Base-by-base conservation (phyloP, 1,140 invertebrate genomes). In the Drosophila cardini region DNA sequence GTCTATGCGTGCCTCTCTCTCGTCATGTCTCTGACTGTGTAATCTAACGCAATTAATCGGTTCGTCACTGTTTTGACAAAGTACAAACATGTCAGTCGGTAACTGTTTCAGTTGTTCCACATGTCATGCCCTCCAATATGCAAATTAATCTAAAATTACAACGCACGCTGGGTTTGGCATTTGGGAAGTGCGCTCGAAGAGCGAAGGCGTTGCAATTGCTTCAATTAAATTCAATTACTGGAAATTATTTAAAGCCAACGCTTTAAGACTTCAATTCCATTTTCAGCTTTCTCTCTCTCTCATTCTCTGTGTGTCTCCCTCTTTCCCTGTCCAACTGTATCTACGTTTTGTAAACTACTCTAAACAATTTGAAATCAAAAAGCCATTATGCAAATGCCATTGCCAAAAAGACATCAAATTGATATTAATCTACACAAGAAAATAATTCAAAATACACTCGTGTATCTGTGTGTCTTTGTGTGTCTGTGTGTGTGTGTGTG, bases 31-130 rank as follows among this genome's bases (percentile, higher is more conserved):
- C 40, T 48, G 60, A 48, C 18, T 46, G 69, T 57, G 79, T 89
- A 89, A 89, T 89, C 84, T 89, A 89, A 89, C 42, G 84, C 84
- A 89, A 89, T 89, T 89, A 89, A 89, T 89, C 84, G 84, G 87
- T 82, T 89, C 84, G 84, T 89, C 85, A 89, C 76, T 84, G 75
- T 77, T 78, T 78, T 74, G 67, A 60, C 65, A 68, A 74, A 78
- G 71, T 73, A 72, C 84, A 80, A 61, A 72, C 71, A 83, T 76
- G 78, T 72, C 65, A 53, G 60, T 78, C 15, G 4, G 34, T 53
- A 34, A 18, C 57, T 62, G 57, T 21, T 30, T 45, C 56, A 46
- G 70, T 50, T 65, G 43, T 16, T 50, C n/a, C 15, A 36, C 32
- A 68, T 85, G 81, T 78, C 82, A 80, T 43, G 82, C 58, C 62